Percentiles rank a stretch among this genome's conserved stretches.
phyloP scores from a whole-genome alignment of 2,113 vertebrate species.

The Rhea pennata region DNA sequence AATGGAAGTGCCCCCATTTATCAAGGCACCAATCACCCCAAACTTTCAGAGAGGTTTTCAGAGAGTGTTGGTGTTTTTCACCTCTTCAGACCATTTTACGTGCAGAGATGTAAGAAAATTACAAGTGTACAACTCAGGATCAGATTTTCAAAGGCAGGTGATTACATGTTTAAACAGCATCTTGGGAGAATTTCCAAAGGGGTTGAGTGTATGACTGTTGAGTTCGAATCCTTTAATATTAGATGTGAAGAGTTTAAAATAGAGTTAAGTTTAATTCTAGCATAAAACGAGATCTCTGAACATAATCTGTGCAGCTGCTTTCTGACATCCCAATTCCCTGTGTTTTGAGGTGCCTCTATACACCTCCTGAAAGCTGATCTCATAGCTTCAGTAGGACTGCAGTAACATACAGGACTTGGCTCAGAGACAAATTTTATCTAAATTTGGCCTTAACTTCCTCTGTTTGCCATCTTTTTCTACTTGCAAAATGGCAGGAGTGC shows the following conservation, averaged over 20 bases:
- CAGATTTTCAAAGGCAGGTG: background rate
- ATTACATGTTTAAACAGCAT: background rate
- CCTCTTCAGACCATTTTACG: background rate
- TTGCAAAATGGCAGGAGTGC: background rate
- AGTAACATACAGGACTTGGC: background rate
- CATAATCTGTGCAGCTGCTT: background rate
- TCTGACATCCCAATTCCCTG: background rate
- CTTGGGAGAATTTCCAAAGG: background rate
- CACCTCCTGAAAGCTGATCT: background rate
- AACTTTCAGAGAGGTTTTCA: background rate
- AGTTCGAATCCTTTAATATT: background rate
- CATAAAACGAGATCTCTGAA: background rate
- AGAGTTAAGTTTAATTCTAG: background rate
- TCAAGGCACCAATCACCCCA: background rate
- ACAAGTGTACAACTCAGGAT: background rate
- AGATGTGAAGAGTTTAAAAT: background rate
- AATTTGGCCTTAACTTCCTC: background rate
- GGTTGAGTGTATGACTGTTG: background rate
- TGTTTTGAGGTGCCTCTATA: background rate
- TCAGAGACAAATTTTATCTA: background rate
- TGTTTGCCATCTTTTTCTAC: background rate
- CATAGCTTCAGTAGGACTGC: background rate
- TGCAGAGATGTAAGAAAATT: background rate
- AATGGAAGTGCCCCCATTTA: background rate
- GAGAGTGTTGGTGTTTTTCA: background rate